Percentiles rank a stretch among this genome's conserved stretches.
Evolutionary conservation across 2,888 invertebrate species (phyloP).

Genomic region (Epiblema foenella): DNA sequence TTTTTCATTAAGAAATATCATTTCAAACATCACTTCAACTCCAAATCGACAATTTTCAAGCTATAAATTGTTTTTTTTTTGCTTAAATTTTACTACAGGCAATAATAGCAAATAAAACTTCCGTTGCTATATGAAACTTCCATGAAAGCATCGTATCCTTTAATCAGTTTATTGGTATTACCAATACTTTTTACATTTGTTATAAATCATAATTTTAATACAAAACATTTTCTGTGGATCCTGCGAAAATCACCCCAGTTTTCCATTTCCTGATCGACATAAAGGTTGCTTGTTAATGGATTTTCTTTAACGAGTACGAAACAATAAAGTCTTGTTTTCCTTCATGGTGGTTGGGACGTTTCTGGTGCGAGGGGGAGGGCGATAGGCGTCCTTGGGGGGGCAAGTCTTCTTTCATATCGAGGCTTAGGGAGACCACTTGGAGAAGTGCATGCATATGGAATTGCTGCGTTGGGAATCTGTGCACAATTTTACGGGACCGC

Average conservation of each 20-base stretch:
- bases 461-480: slow-evolving; percentile 19
- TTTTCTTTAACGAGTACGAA: slow-evolving; percentile 54
- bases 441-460: slow-evolving; percentile 38
- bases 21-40: too few relatives aligned
- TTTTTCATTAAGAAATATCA: too few relatives aligned
- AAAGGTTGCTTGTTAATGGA: slow-evolving; percentile 46
- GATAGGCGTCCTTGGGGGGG: slow-evolving; percentile 62
- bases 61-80: too few relatives aligned
- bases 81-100: too few relatives aligned
- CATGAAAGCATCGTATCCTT: too few relatives aligned
- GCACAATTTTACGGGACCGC: slow-evolving; percentile 16
- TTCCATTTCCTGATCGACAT: slow-evolving; percentile 51
- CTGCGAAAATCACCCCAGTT: slow-evolving; percentile 23
- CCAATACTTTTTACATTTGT: too few relatives aligned
- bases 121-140: too few relatives aligned
- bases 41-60: too few relatives aligned
- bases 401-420: slow-evolving; percentile 69
- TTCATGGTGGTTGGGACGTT: slow-evolving; percentile 58
- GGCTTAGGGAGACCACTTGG: slow-evolving; percentile 59
- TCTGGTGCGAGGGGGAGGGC: slow-evolving; percentile 50
- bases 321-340: slow-evolving; percentile 58
- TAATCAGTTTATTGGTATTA: too few relatives aligned
- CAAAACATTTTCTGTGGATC: not conserved
- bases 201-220: too few relatives aligned
- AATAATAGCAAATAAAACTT: too few relatives aligned